Evolutionary conservation across 2,113 vertebrate genomes (phyloP), one percentile per base, ranked within the genome.

Genomic region (Cichladusa arquata): DNA sequence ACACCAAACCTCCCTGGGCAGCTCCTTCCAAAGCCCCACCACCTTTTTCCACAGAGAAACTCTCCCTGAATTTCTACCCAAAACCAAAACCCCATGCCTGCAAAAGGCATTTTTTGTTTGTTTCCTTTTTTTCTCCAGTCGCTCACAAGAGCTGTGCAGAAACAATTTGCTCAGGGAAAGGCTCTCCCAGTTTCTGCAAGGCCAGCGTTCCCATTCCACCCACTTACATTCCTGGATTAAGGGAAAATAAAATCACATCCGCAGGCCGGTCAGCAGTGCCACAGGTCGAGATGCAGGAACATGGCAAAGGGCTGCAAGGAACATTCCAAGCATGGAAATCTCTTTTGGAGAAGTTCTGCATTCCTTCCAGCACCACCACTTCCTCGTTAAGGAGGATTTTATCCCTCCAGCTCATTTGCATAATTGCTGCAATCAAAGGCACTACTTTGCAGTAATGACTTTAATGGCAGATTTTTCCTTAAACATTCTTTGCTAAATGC

Each of bases 401-500:
- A 87, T 71, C 95, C 96, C 93, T 95, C 20, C 17, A 38, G 80
- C 24, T 93, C 65, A 74, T 97, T 66, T 92, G 94, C 92, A 97
- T 96, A 97, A 97, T 96, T 96, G 93, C 94, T 3, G 86, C 95
- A 92, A 95, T 96, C 95, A 96, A 81, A 90, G 90, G 90, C 70
- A 15, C 71, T 45, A 79, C 92, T 95, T 92, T 24, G 2, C 57
- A 31, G 92, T 93, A 96, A 95, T 95, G 64, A 93, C 92, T 70
- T 92, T 94, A 95, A 96, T 95, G 83, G 92, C 66, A 95, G 90
- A 94, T 92, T 94, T 90, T 65, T 69, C 90, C 96, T 92, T 38
- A 71, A 95, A 87, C 77, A 85, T 83, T 51, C 69, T 77, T 85
- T 66, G 69, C 62, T 14, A 62, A 84, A 88, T 33, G 81, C 24